phyloP scores from a whole-genome alignment of 2,113 vertebrate genomes.

The Sorex fumeus region DNA sequence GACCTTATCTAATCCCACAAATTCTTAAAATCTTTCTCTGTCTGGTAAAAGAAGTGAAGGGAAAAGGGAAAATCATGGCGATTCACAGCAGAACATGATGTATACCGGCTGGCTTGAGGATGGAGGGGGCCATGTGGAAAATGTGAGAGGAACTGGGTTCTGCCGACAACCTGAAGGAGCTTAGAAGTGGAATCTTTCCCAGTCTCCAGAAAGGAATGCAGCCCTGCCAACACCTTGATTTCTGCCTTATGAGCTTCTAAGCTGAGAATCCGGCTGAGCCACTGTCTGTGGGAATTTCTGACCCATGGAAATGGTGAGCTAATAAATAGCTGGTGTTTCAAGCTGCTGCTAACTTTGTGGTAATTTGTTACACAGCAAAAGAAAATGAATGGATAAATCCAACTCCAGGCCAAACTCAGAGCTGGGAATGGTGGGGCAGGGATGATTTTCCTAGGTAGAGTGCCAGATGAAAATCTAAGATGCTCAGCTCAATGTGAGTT shows the following conservation, averaged over 20 bases:
- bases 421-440: not conserved
- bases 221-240: conserved; percentile 1
- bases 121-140: not conserved
- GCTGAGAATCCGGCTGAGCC: conserved; percentile 10
- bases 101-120: not conserved
- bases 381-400: not conserved
- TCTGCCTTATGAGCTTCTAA: conserved; percentile 30
- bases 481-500: not conserved
- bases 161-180: not conserved
- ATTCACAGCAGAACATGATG: not conserved
- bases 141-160: conserved; percentile 12
- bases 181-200: conserved; percentile 1
- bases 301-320: conserved; percentile 29
- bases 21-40: conserved; percentile 31
- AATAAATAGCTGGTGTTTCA: conserved; percentile 10
- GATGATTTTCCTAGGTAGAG: not conserved
- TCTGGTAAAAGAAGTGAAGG: not conserved
- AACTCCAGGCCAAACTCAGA: not conserved
- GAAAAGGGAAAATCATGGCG: not conserved
- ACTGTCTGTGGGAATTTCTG: not conserved
- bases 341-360: not conserved
- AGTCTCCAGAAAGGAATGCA: conserved; percentile 22
- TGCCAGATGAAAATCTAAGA: conserved; percentile 47
- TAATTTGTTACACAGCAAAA: not conserved
- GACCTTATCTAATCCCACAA: not conserved